Evolutionary conservation across 2,113 vertebrate genomes (phyloP).

Genomic region (Todiramphus chloris): DNA sequence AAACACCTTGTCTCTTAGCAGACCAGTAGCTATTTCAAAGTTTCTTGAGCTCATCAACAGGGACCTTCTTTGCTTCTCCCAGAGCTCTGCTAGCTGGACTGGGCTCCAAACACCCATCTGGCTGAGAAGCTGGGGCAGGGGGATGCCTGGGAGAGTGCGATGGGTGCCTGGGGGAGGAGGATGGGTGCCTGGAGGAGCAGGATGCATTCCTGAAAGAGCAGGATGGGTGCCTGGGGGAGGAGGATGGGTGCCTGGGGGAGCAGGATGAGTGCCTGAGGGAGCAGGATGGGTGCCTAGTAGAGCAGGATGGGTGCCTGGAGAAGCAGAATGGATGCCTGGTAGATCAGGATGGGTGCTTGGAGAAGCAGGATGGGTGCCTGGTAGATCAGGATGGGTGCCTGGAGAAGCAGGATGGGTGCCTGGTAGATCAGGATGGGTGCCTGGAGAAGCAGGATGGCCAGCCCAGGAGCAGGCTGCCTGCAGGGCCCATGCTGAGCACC

Average conservation of each 20-base stretch:
- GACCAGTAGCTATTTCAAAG: not conserved
- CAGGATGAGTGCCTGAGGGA: not conserved
- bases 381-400: not conserved
- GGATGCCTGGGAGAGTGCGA: rapidly evolving
- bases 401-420: not conserved
- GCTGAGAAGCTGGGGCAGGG: not conserved
- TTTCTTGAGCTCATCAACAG: not conserved
- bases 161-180: not conserved
- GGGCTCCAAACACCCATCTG: not conserved
- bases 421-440: not conserved
- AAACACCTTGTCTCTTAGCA: not conserved
- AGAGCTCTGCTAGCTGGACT: not conserved
- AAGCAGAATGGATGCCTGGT: not conserved
- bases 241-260: not conserved
- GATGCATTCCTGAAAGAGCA: not conserved
- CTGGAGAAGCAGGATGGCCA: not conserved
- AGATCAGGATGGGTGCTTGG: not conserved
- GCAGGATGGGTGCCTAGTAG: not conserved
- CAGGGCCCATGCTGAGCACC: not conserved
- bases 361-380: not conserved
- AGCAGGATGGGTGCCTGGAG: not conserved
- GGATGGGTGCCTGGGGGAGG: not conserved
- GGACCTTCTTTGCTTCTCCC: not conserved
- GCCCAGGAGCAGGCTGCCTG: not conserved
- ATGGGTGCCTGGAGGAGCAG: not conserved